Evolutionary conservation across 2,888 invertebrate genomes (phyloP), one percentile per base, ranked within the genome.

Genomic region (Nesidiocoris tenuis): DNA sequence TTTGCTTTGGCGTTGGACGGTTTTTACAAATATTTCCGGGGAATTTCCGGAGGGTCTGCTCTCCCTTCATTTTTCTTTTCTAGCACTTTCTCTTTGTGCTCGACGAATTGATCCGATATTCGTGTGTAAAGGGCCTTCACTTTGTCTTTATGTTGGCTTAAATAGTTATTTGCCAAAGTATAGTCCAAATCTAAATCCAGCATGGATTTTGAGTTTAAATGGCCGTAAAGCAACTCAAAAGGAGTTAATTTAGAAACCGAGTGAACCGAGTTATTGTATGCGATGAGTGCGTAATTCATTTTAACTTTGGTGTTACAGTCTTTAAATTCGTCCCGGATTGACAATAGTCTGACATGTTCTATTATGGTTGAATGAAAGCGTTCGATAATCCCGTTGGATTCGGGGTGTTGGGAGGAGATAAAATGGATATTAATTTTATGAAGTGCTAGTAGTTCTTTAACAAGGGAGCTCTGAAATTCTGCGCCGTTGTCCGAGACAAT

Each of bases 371-470:
- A 65, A 3, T 24, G 23, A 25, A 24, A 65, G 24, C 65, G 24
- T 25, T 65, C 65, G 16, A 65, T 25, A 2, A 65, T 2, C n/a
- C 65, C 65, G 17, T 65, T 23, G 12, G 65, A 65, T 23, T 59
- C 17, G 7, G 59, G 59, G 17, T 59, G 16, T n/a, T 65, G 65
- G 12, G 65, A 65, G 25, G 17, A 65, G 18, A 65, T 25, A 25
- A 17, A 65, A 18, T 65, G 65, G 7, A 24, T 23, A 16, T 65
- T 65, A 1, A 66, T 66, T 66, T 39, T 39, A 39, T 39, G 66
- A 19, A 39, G 17, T 1, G n/a, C 39, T 24, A 39, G 17, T 1
- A 66, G 18, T 3, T 66, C 66, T 19, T 39, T 66, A 18, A 66
- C 22, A 12, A 66, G 1, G 7, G 66, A 66, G 9, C 39, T n/a